phyloP scores from a whole-genome alignment of 1,140 invertebrate genomes.

The Trinorchestia longiramus region DNA sequence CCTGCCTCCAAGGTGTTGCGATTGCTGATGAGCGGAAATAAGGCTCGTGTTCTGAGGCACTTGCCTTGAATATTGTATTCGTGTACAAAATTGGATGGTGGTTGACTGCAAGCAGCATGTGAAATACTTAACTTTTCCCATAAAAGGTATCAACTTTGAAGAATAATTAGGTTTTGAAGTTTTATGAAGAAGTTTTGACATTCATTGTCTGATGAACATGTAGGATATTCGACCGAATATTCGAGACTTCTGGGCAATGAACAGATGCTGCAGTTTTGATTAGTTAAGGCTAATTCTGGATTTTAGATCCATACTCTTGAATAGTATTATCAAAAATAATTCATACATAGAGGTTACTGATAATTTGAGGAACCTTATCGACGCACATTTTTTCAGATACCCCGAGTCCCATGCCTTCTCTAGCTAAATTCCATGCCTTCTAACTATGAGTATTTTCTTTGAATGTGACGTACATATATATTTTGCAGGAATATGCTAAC shows the following conservation, averaged over 20 bases:
- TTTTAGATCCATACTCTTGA: neutral
- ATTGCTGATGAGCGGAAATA: neutral
- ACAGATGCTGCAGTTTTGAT: neutral
- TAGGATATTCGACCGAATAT: neutral
- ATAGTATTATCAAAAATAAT: neutral
- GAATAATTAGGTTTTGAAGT: conserved; percentile 30
- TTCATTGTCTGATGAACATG: conserved; percentile 18
- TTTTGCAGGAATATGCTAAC: too few species aligned
- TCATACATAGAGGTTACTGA: too few species aligned
- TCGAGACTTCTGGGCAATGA: neutral
- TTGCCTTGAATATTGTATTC: neutral
- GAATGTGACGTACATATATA: too few species aligned
- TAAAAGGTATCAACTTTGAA: neutral
- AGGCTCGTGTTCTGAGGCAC: neutral
- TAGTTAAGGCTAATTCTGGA: neutral
- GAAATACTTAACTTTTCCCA: neutral
- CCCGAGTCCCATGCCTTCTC: too few species aligned
- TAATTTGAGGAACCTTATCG: too few species aligned
- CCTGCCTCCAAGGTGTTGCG: neutral
- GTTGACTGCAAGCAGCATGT: neutral
- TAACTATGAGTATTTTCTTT: too few species aligned
- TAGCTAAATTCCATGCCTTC: too few species aligned
- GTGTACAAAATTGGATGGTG: neutral
- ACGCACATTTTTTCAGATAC: too few species aligned
- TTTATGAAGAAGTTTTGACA: neutral